phyloP scores from a whole-genome alignment of 2,797 vertebrate genomes.

The Echiichthys vipera region DNA sequence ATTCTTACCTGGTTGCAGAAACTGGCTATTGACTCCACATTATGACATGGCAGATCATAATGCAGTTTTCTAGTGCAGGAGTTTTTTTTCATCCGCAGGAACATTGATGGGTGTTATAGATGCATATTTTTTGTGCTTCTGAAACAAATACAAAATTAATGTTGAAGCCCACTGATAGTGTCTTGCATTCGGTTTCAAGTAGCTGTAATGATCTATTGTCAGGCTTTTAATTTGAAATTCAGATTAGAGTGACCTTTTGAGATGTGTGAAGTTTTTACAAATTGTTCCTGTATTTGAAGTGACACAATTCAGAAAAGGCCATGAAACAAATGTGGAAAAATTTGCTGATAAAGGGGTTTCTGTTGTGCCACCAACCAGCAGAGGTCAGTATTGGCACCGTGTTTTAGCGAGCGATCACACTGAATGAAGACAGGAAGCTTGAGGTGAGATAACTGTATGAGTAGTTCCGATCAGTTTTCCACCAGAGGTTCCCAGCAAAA shows the following conservation, averaged over 20 bases:
- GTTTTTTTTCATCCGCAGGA: not conserved
- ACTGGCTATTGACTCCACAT: not conserved
- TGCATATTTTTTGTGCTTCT: not conserved
- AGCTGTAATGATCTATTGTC: not conserved
- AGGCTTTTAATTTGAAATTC: not conserved
- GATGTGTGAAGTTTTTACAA: not conserved
- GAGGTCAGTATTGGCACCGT: conserved; percentile 43
- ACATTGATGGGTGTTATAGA: not conserved
- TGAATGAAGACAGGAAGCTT: not conserved
- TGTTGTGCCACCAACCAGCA: conserved; percentile 42
- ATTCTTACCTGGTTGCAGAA: not conserved
- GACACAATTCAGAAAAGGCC: not conserved
- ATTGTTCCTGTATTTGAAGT: not conserved
- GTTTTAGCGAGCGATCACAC: not conserved
- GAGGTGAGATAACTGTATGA: conserved; percentile 6
- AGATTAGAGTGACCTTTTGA: not conserved
- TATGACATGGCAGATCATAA: not conserved
- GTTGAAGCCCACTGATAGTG: not conserved
- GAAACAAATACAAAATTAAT: not conserved
- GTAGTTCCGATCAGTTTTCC: conserved; percentile 2
- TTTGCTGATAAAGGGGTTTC: not conserved
- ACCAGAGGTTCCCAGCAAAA: conserved; percentile 29
- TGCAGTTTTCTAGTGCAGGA: not conserved
- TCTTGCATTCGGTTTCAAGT: not conserved
- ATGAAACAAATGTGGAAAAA: not conserved